phyloP scores from a whole-genome alignment of 1,140 invertebrate species.

The Rhagoletis pomonella region DNA sequence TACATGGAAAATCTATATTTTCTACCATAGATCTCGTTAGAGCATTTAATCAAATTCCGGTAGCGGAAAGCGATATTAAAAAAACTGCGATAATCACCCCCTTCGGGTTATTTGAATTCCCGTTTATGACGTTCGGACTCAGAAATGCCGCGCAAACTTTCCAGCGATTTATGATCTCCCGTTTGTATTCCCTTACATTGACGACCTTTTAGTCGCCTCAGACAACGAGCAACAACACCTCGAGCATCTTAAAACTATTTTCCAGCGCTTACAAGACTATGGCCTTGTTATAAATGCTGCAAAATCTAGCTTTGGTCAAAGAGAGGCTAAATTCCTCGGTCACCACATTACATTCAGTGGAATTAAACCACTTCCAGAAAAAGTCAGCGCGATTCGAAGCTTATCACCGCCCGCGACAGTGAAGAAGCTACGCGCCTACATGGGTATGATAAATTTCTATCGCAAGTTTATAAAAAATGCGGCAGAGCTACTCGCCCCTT shows the following conservation, averaged over 20 bases:
- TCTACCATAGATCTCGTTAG: slow-evolving; percentile 51
- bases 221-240: slow-evolving; percentile 62
- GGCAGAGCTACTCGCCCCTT: too few relatives aligned
- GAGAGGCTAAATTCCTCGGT: too few relatives aligned
- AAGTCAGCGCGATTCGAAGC: too few relatives aligned
- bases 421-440: too few relatives aligned
- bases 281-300: slow-evolving; percentile 65
- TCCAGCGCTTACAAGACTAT: slow-evolving; percentile 61
- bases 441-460: too few relatives aligned
- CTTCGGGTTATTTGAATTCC: neutral
- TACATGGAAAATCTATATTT: slow-evolving; percentile 53
- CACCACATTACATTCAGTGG: too few relatives aligned
- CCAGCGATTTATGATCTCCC: slow-evolving; percentile 74
- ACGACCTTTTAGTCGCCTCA: slow-evolving; percentile 76
- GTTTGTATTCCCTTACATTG: slow-evolving; percentile 74
- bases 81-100: slow-evolving; percentile 43
- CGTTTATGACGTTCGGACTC: slow-evolving; percentile 34
- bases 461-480: too few relatives aligned
- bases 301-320: slow-evolving; percentile 63
- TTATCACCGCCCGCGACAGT: too few relatives aligned
- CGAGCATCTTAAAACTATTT: slow-evolving; percentile 60
- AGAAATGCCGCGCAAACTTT: slow-evolving; percentile 64
- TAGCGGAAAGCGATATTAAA: neutral
- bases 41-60: slow-evolving; percentile 30
- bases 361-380: too few relatives aligned